Evolutionary conservation across 2,888 invertebrate genomes (phyloP).

Genomic region (Julus scanicus): DNA sequence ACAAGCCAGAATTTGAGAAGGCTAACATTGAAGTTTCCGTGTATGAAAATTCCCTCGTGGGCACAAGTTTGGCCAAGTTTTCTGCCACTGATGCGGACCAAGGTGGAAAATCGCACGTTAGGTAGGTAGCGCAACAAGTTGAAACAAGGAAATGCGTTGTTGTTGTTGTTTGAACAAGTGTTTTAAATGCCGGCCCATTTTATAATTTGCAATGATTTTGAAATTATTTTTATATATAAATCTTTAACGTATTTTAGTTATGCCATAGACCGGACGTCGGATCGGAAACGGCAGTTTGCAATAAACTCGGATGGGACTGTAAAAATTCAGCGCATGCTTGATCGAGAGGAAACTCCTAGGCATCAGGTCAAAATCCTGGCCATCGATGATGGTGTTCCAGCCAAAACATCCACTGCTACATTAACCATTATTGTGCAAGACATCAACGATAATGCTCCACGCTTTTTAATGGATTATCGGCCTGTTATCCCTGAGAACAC

Average conservation of each 20-base stretch:
- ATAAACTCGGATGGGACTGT: conserved; percentile 96
- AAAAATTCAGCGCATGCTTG: conserved; percentile 89
- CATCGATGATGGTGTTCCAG: conserved; percentile 90
- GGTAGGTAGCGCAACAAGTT: conserved; percentile 58
- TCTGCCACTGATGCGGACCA: conserved; percentile 96
- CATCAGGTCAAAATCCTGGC: conserved; percentile 97
- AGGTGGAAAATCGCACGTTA: conserved; percentile 65
- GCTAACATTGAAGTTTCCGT: conserved; percentile 93
- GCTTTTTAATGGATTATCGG: conserved; percentile 86
- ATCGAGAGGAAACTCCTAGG: conserved; percentile 92
- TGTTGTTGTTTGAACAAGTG: too few relatives aligned
- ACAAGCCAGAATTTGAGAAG: conserved; percentile 93
- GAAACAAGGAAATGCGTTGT: too few relatives aligned
- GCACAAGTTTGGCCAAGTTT: conserved; percentile 91
- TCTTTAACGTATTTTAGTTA: conserved; percentile 67
- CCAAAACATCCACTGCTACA: conserved; percentile 93
- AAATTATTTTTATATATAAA: neutral
- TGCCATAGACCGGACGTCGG: conserved; percentile 90
- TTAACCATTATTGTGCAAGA: conserved; percentile 94
- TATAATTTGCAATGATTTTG: conserved; percentile 57
- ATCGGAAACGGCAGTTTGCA: conserved; percentile 91
- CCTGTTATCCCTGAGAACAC: conserved; percentile 94
- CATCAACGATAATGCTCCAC: conserved; percentile 94
- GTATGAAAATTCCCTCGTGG: conserved; percentile 90
- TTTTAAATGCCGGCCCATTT: neutral